phyloP scores from a whole-genome alignment of 2,797 vertebrate genomes.

The Phataginus tricuspis region DNA sequence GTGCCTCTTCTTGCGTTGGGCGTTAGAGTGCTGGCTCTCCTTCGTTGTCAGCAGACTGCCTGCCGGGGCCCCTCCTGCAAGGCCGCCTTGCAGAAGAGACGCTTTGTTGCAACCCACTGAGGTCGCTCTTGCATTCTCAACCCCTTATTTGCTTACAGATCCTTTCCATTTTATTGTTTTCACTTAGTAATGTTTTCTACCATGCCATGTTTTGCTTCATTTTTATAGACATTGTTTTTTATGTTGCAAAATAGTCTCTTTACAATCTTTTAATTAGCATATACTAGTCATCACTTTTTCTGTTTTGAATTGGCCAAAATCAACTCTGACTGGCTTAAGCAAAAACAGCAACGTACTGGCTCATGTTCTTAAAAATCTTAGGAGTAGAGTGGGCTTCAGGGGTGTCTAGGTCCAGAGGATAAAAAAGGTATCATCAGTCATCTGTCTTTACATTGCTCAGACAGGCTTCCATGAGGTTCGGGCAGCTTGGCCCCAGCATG shows the following conservation, averaged over 20 bases:
- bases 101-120: not conserved
- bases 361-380: not conserved
- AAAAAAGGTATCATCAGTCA: not conserved
- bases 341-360: not conserved
- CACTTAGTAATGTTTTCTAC: not conserved
- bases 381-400: not conserved
- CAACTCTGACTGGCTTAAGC: not conserved
- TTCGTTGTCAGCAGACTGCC: not conserved
- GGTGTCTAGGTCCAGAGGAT: not conserved
- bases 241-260: not conserved
- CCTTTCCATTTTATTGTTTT: not conserved
- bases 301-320: not conserved
- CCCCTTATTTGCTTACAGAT: not conserved
- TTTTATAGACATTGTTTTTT: not conserved
- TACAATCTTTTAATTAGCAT: not conserved
- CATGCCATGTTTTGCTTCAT: not conserved
- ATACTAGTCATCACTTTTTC: not conserved
- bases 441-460: not conserved
- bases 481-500: not conserved
- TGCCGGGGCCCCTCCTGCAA: not conserved
- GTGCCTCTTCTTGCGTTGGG: not conserved
- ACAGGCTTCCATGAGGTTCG: not conserved
- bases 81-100: not conserved
- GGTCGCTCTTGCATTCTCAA: not conserved
- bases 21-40: rapidly evolving